phyloP scores from a whole-genome alignment of 2,888 invertebrate species.

The Galerucella nymphaeae region DNA sequence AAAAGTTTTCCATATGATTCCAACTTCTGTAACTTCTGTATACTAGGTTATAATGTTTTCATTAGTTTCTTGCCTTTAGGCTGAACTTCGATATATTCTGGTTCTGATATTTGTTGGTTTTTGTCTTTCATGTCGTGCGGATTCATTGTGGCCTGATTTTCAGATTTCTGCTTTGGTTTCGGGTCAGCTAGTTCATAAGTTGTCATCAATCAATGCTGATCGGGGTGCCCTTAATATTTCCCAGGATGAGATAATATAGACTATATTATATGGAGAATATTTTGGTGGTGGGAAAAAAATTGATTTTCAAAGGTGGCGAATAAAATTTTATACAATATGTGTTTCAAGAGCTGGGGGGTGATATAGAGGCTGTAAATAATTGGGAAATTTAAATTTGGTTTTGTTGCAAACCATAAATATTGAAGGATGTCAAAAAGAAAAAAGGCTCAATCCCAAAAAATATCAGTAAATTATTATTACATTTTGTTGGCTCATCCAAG shows the following conservation, averaged over 20 bases:
- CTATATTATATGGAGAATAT: background rate
- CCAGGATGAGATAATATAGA: background rate
- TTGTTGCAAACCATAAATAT: no score
- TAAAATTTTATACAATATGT: no score
- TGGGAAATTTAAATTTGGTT: no score
- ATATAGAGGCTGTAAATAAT: no score
- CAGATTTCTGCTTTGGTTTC: background rate
- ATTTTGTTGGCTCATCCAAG: background rate
- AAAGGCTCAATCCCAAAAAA: no score
- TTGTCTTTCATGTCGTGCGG: constrained; percentile 1
- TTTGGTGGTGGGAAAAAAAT: background rate
- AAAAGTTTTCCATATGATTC: no score
- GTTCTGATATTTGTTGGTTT: constrained; percentile 23
- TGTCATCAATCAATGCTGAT: constrained; percentile 1
- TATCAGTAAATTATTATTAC: background rate
- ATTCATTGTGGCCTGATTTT: background rate
- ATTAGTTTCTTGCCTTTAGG: constrained; percentile 23
- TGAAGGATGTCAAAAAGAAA: no score
- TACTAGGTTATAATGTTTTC: constrained; percentile 26
- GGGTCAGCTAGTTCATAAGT: background rate
- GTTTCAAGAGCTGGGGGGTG: no score
- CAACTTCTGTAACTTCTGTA: no score
- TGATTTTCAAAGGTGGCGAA: no score
- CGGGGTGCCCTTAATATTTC: background rate
- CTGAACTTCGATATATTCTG: constrained; percentile 28